A percentile compares a stretch with the other conserved stretches of the same genome.
Conservation (phyloP, 2,888 invertebrate species). For the Patella pellucida region DNA sequence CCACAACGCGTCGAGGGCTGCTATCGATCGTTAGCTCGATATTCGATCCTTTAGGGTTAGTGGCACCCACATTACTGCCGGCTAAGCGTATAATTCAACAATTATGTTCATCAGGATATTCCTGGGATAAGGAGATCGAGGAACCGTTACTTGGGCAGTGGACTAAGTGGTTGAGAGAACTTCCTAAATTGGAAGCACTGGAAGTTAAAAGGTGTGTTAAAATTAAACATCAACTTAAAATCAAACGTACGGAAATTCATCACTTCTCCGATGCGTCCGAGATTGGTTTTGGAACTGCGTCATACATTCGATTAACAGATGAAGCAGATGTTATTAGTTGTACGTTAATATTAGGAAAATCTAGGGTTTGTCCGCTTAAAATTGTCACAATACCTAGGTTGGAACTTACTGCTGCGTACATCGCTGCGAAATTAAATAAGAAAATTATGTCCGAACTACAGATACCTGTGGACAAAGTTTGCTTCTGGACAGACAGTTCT, state of each 20-base stretch:
- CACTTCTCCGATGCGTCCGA: conserved; percentile 36
- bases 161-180: conserved; percentile 32
- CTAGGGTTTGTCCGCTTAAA: conserved; percentile 31
- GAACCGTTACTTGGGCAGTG: conserved; percentile 22
- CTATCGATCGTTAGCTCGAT: conserved; percentile 37
- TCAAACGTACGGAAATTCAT: conserved; percentile 29
- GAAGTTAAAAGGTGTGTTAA: conserved; percentile 31
- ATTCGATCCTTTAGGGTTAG: conserved; percentile 41
- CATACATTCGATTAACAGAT: conserved; percentile 28
- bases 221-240: conserved; percentile 14
- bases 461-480: conserved; percentile 19
- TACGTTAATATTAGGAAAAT: conserved; percentile 26
- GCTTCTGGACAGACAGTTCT: conserved; percentile 33
- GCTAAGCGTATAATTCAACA: conserved; percentile 36
- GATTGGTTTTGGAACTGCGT: conserved; percentile 31
- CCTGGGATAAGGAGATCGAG: conserved; percentile 38
- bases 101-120: conserved; percentile 28
- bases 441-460: conserved; percentile 26
- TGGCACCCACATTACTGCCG: conserved; percentile 29
- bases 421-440: conserved; percentile 24
- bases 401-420: conserved; percentile 25
- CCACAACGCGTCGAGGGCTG: conserved; percentile 34
- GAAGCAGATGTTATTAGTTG: conserved; percentile 13
- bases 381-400: conserved; percentile 25
- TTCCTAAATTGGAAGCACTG: conserved; percentile 30